Evolutionary conservation across 2,888 invertebrate species (phyloP).

Genomic region (Lacanobia wlatinum): DNA sequence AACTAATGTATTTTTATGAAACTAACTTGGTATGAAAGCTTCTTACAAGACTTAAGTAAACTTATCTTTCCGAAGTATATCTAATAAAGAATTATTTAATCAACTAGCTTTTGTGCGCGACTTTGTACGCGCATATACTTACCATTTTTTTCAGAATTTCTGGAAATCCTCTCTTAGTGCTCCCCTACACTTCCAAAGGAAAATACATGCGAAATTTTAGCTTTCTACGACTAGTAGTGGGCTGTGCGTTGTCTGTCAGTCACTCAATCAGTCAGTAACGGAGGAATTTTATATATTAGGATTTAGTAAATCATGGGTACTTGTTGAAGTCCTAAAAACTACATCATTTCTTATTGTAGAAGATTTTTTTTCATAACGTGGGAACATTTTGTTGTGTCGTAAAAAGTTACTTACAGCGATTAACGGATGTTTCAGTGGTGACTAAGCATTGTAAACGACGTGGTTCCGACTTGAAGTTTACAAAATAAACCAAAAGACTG

Average conservation of each 20-base stretch:
- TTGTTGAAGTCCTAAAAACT: neutral
- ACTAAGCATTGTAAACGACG: slow-evolving; percentile 22
- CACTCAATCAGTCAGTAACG: too few relatives aligned
- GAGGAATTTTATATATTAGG: too few relatives aligned
- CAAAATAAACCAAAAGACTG: neutral
- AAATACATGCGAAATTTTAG: too few relatives aligned
- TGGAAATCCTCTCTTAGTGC: too few relatives aligned
- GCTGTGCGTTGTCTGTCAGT: too few relatives aligned
- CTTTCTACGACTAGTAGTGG: too few relatives aligned
- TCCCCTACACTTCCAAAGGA: too few relatives aligned
- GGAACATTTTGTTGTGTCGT: neutral
- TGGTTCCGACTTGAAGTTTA: neutral
- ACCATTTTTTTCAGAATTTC: too few relatives aligned
- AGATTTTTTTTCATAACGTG: neutral
- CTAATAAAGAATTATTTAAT: too few relatives aligned
- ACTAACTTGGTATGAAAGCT: neutral
- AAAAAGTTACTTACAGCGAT: slow-evolving; percentile 11
- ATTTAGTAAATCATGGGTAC: neutral
- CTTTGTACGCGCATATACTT: too few relatives aligned
- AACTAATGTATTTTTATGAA: neutral
- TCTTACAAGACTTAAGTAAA: neutral
- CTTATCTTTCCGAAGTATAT: neutral
- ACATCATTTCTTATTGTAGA: neutral
- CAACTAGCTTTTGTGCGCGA: too few relatives aligned
- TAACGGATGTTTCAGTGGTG: slow-evolving; percentile 17